Evolutionary conservation across 1,140 invertebrate species (phyloP), one percentile per base, ranked within the genome.

Genomic region (Arctopsyche grandis): DNA sequence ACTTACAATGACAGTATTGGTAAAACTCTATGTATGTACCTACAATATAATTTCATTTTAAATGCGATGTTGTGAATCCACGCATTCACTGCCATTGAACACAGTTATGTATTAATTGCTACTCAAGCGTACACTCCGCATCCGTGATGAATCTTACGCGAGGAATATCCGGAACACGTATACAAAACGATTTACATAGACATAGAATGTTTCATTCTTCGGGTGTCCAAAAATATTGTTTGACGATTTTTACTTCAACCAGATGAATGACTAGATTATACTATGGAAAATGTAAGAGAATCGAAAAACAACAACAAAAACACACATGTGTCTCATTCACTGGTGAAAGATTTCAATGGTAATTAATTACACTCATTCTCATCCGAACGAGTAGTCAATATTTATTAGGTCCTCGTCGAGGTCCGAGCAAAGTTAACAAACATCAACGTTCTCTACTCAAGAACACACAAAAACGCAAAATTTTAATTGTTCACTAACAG

Each of bases 191-290:
- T 24, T 29, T 29, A 12, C 14, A 66, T 66, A 66, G 63, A 66
- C 63, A 66, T 66, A 66, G 21, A 66, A 66, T 60, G 56, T 19
- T 21, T 26, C 24, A 66, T 26, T 66, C 63, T 26, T 66, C 63
- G 26, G 63, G 63, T 66, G 63, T 29, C 63, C 63, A 66, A 66
- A 66, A 66, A 22, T 66, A 66, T 19, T 60, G 21, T 66, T 19
- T 63, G 10, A 66, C 7, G 9, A 7, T 66, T 38, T 38, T 38
- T 52, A 52, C 24, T 66, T 26, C 21, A 66, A 66, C 63, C 63
- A 66, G 63, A 66, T 24, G 63, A 66, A 66, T 66, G 63, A 66
- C 63, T 66, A 66, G 63, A 66, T 66, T 14, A 26, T 66, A 66
- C 63, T 52, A 12, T 52, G 48, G 24, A 66, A 66, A 66, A n/a